A percentile compares a stretch with the other conserved stretches of the same genome.
phyloP scores from a whole-genome alignment of 2,888 invertebrate genomes.

The Perizoma affinitatum region DNA sequence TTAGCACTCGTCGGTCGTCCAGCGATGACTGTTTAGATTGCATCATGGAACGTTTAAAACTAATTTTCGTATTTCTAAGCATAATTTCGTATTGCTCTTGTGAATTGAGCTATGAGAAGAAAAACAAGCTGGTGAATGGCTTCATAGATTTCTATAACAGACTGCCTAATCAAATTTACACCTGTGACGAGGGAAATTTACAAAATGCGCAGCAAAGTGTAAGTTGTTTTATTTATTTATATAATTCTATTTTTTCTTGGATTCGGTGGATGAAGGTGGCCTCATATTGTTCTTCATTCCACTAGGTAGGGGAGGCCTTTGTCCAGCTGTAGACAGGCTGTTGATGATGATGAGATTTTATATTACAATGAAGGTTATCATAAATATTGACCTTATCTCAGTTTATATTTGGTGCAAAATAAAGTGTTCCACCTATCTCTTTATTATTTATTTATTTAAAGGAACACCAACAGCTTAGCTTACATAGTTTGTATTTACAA shows the following conservation, averaged over 20 bases:
- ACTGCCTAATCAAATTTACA: slow-evolving; percentile 69
- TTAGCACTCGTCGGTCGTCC: slow-evolving; percentile 8
- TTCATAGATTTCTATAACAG: slow-evolving; percentile 78
- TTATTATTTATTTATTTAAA: too few relatives aligned
- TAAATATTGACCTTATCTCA: slow-evolving; percentile 22
- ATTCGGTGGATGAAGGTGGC: too few relatives aligned
- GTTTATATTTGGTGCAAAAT: neutral
- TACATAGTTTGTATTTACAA: too few relatives aligned
- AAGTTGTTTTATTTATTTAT: too few relatives aligned
- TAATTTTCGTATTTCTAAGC: slow-evolving; percentile 47
- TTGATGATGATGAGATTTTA: neutral
- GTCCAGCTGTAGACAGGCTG: too few relatives aligned
- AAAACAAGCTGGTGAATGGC: slow-evolving; percentile 60
- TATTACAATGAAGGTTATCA: slow-evolving; percentile 43
- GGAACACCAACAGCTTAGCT: too few relatives aligned
- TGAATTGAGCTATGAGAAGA: slow-evolving; percentile 56
- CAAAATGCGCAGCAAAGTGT: slow-evolving; percentile 75
- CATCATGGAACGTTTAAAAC: slow-evolving; percentile 55
- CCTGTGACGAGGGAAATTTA: slow-evolving; percentile 73
- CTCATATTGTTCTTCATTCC: too few relatives aligned
- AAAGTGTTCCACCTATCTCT: too few relatives aligned
- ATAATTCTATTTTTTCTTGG: too few relatives aligned
- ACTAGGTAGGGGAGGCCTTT: too few relatives aligned
- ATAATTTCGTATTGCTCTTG: slow-evolving; percentile 53
- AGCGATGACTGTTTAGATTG: slow-evolving; percentile 56